Evolutionary conservation across 1,140 invertebrate species (phyloP), one percentile per base, ranked within the genome.

Genomic region (Micrasema longulum): DNA sequence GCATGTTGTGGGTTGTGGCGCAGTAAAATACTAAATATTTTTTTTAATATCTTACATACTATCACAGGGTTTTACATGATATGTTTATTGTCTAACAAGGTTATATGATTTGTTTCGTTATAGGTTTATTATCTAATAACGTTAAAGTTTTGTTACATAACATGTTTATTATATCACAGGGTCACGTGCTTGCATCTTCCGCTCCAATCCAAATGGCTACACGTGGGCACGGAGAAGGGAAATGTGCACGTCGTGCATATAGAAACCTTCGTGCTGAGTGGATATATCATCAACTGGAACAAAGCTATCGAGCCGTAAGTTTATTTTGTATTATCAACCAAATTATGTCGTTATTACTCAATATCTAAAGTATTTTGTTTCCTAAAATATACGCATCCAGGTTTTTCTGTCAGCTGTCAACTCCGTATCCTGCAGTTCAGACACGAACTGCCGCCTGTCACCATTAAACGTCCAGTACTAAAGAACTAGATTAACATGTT

Each of bases 201-300:
- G 43, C 91, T 99, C 78, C 95, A 97, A 86, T 97, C 95, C 78
- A 99, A 99, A 88, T 99, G 98, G 98, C 85, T 99, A 74, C 98
- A 99, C 85, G 92, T 99, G 67, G 98, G 98, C 70, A 99, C 97
- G 31, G 97, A 99, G 81, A 90, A 94, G 74, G 98, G 98, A 66
- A 99, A 99, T 87, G 94, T 99, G 77, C 97, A 99, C 84, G 89
- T 99, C 68, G 94, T 99, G 77, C 96, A 99, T 87, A 92, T 99
- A 75, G 97, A 98, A 84, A 93, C 93, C 78, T 99, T 99, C 85
- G 88, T 90, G 78, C 89, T 99, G 76, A 99, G 96, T 79, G 97
- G 97, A 75, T 99, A 99, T 87, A 91, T 98, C 82, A 98, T 99
- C 86, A 99, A 99, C 88, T 99, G 98, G 98, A 99, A 99, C 88